Percentiles rank a stretch among this genome's conserved stretches.
phyloP scores from a whole-genome alignment of 2,888 invertebrate genomes.

The Bedellia somnulentella region DNA sequence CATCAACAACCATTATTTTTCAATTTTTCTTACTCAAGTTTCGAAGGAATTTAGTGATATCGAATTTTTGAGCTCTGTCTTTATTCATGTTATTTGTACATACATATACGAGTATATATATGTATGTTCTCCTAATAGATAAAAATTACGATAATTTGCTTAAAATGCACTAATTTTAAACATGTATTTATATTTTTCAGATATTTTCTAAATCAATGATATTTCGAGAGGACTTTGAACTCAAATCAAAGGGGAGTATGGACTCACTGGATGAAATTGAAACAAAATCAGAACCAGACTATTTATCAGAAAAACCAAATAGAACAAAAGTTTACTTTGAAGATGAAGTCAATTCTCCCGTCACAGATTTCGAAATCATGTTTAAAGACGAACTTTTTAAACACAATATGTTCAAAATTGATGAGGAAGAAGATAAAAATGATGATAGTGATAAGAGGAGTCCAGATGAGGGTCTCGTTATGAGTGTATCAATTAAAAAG shows the following conservation, averaged over 20 bases:
- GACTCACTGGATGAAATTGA: constrained; percentile 40
- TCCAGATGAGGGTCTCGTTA: constrained; percentile 36
- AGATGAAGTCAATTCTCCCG: constrained; percentile 49
- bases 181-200: no score
- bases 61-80: no score
- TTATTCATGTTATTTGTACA: no score
- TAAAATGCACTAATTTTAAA: no score
- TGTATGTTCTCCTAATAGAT: no score
- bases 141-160: no score
- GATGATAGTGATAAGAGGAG: constrained; percentile 27
- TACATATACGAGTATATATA: no score
- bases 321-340: constrained; percentile 53
- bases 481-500: constrained; percentile 40
- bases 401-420: constrained; percentile 50
- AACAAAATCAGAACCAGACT: constrained; percentile 48
- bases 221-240: constrained; percentile 47
- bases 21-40: no score
- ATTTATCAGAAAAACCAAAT: constrained; percentile 37
- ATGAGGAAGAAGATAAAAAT: constrained; percentile 49
- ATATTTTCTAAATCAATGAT: constrained; percentile 55
- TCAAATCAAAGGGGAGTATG: constrained; percentile 29
- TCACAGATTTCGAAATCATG: constrained; percentile 57
- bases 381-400: constrained; percentile 49
- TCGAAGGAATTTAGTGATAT: no score
- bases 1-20: no score